Percentiles rank a stretch among this genome's conserved stretches.
Evolutionary conservation across 2,797 vertebrate species (phyloP).

Genomic region (Ambastaia sidthimunki): DNA sequence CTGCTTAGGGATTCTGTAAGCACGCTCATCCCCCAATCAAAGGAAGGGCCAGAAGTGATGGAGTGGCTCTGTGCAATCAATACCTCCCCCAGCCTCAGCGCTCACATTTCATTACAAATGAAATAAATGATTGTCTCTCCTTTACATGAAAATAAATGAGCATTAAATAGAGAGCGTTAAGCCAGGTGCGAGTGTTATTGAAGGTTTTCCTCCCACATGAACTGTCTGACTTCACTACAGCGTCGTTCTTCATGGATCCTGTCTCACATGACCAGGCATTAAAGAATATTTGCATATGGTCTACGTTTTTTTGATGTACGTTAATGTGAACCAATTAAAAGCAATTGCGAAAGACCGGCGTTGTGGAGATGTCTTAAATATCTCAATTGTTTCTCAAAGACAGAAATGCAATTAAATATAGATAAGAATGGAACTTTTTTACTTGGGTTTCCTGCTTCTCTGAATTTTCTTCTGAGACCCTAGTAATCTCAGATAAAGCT

Average conservation of each 20-base stretch:
- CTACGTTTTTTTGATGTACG: neutral
- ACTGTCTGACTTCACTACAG: neutral
- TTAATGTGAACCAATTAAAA: conserved; percentile 9
- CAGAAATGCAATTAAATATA: neutral
- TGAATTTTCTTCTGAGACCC: neutral
- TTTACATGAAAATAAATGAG: conserved; percentile 43
- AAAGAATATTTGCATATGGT: conserved; percentile 22
- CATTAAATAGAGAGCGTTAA: conserved; percentile 12
- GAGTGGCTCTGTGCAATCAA: conserved; percentile 44
- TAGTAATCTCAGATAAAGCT: neutral
- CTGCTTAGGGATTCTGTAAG: conserved; percentile 33
- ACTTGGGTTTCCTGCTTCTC: neutral
- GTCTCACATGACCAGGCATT: neutral
- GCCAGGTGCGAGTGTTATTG: conserved; percentile 7
- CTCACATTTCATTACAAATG: conserved; percentile 44
- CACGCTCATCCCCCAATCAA: conserved; percentile 42
- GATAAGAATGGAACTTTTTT: neutral
- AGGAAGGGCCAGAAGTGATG: conserved; percentile 35
- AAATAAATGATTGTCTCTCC: conserved; percentile 27
- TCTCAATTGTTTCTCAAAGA: conserved; percentile 5
- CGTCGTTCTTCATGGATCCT: conserved; percentile 8
- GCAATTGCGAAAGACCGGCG: neutral
- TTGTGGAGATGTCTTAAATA: neutral
- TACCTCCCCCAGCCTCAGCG: conserved; percentile 20
- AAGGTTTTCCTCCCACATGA: conserved; percentile 15